Evolutionary conservation across 2,797 vertebrate species (phyloP), one percentile per base, ranked within the genome.

Genomic region (Platalea minor): DNA sequence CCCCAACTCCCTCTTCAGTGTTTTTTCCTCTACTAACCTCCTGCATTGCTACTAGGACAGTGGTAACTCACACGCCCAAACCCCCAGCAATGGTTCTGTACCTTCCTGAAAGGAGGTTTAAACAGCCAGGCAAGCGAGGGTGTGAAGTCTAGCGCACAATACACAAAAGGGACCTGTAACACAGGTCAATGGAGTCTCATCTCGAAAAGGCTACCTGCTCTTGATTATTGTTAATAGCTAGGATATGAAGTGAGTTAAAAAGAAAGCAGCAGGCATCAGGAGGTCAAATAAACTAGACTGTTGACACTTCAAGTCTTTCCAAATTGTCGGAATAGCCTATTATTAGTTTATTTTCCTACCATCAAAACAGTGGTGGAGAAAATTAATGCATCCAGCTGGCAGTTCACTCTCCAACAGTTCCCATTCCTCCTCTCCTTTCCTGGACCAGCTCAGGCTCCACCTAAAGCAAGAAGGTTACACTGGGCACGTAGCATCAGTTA

Each of bases 271-370:
- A 88, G 61, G 43, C 41, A 88, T 35, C 50, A 77, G 45, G 9
- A 82, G 12, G 46, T 54, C 85, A 86, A 74, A 68, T 68, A 23
- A 93, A 65, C 23, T 2, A 24, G 35, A 56, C 10, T 86, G 73
- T 53, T 94, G 87, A 83, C 74, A 72, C 77, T 87, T 85, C n/a
- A 72, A 35, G 61, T 15, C 67, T 57, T 80, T 31, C 50, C 73
- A 64, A 70, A 81, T 13, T 67, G 63, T 69, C 85, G 90, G 31
- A 84, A 84, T 35, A 86, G 45, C 43, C 95, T 67, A 69, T 76
- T 73, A 51, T 37, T 59, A 53, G 45, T 76, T 88, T 72, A 63
- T 70, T 46, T 56, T 35, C 74, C 78, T 81, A 39, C 41, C 46
- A 82, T 23, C 64, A 57, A 39, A 95, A 81, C 5, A 51, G 78